A percentile compares a stretch with the other conserved stretches of the same genome.
phyloP scores from a whole-genome alignment of 2,113 vertebrate genomes.

The Otus sunia region DNA sequence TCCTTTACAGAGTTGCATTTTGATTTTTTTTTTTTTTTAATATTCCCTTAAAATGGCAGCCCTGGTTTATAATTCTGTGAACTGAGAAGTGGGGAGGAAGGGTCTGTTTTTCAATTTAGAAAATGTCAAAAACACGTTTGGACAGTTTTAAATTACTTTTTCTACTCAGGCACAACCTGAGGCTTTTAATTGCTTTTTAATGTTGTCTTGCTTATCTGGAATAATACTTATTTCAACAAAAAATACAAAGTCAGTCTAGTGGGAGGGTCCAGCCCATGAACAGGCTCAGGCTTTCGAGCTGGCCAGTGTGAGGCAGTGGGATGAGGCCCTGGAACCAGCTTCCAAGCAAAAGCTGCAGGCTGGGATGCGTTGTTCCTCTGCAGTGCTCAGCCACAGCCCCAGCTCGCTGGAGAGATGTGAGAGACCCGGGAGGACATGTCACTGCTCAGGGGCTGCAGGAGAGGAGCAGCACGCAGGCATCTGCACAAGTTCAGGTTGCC shows the following conservation, averaged over 20 bases:
- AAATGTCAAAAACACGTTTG: background rate
- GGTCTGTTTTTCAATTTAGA: background rate
- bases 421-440: accelerated
- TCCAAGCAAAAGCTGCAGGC: background rate
- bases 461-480: background rate
- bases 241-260: background rate
- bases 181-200: background rate
- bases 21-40: no score
- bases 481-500: background rate
- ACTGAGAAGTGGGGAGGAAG: background rate
- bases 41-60: background rate
- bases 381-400: background rate
- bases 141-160: background rate
- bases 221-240: background rate
- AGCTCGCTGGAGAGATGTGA: no score
- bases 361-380: background rate
- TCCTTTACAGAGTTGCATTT: background rate
- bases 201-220: background rate
- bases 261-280: background rate
- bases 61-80: background rate
- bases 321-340: background rate
- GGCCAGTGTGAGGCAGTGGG: no score
- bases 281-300: background rate
- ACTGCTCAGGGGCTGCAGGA: background rate
- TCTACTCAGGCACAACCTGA: background rate